Evolutionary conservation across 53 echinoderm and acorn worm genomes (phyloP).

Genomic region (Holothuria leucospilota): DNA sequence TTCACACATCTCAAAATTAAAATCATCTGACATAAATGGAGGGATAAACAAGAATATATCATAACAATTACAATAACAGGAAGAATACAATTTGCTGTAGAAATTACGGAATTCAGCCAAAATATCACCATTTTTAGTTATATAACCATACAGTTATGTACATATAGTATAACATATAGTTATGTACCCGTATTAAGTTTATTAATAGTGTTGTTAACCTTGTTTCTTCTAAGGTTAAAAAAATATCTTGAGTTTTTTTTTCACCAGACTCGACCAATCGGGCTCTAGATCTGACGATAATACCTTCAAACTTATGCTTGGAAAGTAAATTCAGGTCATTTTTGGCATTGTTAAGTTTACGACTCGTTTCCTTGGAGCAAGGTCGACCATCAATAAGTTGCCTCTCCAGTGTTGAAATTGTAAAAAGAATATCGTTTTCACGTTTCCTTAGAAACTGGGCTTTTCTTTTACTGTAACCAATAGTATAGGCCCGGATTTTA

Average conservation of each 20-base stretch:
- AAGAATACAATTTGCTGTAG: slow-evolving; percentile 17
- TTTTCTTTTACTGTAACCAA: too few species aligned
- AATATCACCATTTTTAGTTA: slow-evolving; percentile 49
- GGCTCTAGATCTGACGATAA: slow-evolving; percentile 62
- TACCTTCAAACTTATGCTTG: slow-evolving; percentile 20
- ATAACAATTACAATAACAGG: background rate
- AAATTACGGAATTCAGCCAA: slow-evolving; percentile 46
- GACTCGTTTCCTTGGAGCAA: background rate
- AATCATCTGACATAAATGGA: slow-evolving; percentile 7
- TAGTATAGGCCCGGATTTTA: too few species aligned
- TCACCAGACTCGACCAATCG: slow-evolving; percentile 56
- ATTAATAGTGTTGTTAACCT: slow-evolving; percentile 46
- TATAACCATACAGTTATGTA: too few species aligned
- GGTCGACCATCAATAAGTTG: too few species aligned
- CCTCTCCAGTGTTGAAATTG: too few species aligned
- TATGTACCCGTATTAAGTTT: slow-evolving; percentile 50
- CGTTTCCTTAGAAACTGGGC: too few species aligned
- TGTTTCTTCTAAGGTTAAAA: too few species aligned
- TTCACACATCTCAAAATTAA: slow-evolving; percentile 11
- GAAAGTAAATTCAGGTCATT: background rate
- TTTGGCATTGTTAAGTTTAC: background rate
- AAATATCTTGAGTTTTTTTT: slow-evolving; percentile 61
- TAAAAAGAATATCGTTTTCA: too few species aligned
- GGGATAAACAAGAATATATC: background rate
- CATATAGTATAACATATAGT: too few species aligned